These are phyloP conservation scores for Andrena fulva DNA, from an alignment of 2,888 invertebrate species.

Conservation along the genomic window DNA sequence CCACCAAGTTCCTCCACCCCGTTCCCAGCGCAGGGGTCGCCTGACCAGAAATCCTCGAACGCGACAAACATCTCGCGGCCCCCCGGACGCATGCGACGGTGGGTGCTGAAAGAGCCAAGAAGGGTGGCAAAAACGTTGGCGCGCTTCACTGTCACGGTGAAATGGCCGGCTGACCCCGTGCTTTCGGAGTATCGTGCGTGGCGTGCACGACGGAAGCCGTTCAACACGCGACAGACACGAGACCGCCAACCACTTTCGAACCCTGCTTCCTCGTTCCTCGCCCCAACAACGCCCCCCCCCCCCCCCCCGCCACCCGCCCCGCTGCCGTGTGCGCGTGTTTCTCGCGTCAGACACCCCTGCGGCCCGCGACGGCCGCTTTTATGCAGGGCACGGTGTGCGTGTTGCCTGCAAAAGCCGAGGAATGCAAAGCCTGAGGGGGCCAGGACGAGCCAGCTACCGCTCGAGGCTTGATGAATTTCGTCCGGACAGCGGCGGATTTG, in stretches of 20 bases:
- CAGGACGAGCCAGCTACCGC: constrained; percentile 32
- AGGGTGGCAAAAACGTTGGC: constrained; percentile 7
- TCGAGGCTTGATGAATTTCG: constrained; percentile 68
- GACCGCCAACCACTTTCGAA: constrained; percentile 58
- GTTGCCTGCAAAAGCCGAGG: constrained; percentile 66
- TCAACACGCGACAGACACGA: constrained; percentile 64
- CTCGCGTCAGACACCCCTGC: constrained; percentile 15
- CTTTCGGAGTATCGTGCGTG: constrained; percentile 61
- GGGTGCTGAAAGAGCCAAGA: constrained; percentile 1
- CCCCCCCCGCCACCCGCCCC: background rate
- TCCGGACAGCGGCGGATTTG: constrained; percentile 68
- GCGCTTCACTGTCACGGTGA: constrained; percentile 59
- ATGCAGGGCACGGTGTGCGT: constrained; percentile 65
- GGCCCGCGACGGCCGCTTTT: constrained; percentile 46
- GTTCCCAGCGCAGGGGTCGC: too few relatives aligned
- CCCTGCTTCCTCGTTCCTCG: constrained; percentile 3
- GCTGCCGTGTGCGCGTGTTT: constrained; percentile 20
- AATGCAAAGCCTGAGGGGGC: constrained; percentile 52
- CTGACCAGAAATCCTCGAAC: background rate
- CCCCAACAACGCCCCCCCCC: background rate
- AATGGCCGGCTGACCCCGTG: constrained; percentile 52
- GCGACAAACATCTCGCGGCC: constrained; percentile 47
- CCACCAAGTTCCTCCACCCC: too few relatives aligned
- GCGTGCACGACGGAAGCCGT: constrained; percentile 66
- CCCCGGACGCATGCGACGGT: constrained; percentile 28